A percentile compares a stretch with the other conserved stretches of the same genome.
Conservation (phyloP, 2,888 invertebrate genomes). For the Standfussiana lucernea region DNA sequence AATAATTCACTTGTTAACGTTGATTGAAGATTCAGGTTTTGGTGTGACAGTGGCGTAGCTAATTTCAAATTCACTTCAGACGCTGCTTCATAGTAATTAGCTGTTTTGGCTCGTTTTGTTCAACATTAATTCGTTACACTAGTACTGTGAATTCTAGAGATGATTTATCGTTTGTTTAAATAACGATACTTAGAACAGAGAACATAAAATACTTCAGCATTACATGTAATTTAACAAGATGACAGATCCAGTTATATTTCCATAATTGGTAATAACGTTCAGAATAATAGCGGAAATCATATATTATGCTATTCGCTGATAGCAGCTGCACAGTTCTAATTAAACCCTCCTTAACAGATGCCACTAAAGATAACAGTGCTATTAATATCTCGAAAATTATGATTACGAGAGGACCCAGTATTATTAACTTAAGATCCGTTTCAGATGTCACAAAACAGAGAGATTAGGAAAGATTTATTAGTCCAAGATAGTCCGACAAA, state of each 20-base stretch:
- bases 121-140: constrained; percentile 34
- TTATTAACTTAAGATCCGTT: constrained; percentile 25
- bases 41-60: constrained; percentile 47
- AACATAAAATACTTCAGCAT: not conserved
- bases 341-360: constrained; percentile 26
- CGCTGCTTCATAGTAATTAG: constrained; percentile 49
- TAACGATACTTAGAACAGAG: not conserved
- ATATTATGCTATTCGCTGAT: constrained; percentile 15
- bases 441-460: constrained; percentile 5
- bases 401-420: constrained; percentile 16
- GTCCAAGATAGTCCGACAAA: not conserved
- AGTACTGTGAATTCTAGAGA: constrained; percentile 10
- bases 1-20: constrained; percentile 48
- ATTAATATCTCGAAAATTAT: constrained; percentile 44
- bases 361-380: constrained; percentile 33
- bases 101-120: constrained; percentile 39
- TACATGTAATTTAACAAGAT: not conserved
- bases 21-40: constrained; percentile 48
- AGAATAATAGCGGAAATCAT: constrained; percentile 48
- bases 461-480: constrained; percentile 10
- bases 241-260: constrained; percentile 5
- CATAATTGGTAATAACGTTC: constrained; percentile 23
- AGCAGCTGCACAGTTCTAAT: constrained; percentile 42
- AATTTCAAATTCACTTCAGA: constrained; percentile 58
- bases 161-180: constrained; percentile 16